A percentile compares a stretch with the other conserved stretches of the same genome.
phyloP scores from a whole-genome alignment of 2,113 vertebrate genomes.

The Elgaria multicarinata region DNA sequence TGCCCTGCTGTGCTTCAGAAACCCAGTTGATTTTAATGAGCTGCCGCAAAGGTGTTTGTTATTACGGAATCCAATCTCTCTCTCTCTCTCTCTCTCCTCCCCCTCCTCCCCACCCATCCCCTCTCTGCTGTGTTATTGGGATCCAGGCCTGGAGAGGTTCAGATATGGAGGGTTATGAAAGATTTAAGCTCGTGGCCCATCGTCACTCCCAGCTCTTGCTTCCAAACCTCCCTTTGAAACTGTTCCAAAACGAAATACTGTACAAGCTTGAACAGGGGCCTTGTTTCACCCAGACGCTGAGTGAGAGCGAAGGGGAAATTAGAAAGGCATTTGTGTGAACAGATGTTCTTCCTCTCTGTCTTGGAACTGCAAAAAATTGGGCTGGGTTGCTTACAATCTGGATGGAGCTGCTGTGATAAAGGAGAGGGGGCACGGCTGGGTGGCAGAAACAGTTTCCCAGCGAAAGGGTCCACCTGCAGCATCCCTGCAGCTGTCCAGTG shows the following conservation, averaged over 20 bases:
- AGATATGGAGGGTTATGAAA: conserved; percentile 50
- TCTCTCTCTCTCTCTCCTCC: conserved; percentile 10
- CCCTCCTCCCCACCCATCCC: too few species aligned
- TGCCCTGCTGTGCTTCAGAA: conserved; percentile 80
- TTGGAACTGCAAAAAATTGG: conserved; percentile 25
- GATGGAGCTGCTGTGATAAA: background rate
- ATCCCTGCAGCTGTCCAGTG: rapidly evolving
- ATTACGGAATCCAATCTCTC: conserved; percentile 67
- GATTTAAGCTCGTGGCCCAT: conserved; percentile 61
- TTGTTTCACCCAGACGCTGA: conserved; percentile 68
- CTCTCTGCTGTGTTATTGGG: conserved; percentile 44
- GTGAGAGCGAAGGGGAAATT: conserved; percentile 68
- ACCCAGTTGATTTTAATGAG: conserved; percentile 79
- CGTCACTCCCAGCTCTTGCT: conserved; percentile 29
- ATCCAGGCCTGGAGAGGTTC: conserved; percentile 56
- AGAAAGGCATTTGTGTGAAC: conserved; percentile 72
- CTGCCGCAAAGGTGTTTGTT: conserved; percentile 78
- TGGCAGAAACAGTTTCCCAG: background rate
- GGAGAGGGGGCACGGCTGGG: background rate
- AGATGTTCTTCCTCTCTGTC: conserved; percentile 72
- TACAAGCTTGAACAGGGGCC: conserved; percentile 61
- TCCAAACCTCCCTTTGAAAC: conserved; percentile 61
- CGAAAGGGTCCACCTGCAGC: background rate
- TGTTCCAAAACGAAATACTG: conserved; percentile 71
- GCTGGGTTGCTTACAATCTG: conserved; percentile 30